phyloP scores from a whole-genome alignment of 2,888 invertebrate genomes.

The Conomelus anceps region DNA sequence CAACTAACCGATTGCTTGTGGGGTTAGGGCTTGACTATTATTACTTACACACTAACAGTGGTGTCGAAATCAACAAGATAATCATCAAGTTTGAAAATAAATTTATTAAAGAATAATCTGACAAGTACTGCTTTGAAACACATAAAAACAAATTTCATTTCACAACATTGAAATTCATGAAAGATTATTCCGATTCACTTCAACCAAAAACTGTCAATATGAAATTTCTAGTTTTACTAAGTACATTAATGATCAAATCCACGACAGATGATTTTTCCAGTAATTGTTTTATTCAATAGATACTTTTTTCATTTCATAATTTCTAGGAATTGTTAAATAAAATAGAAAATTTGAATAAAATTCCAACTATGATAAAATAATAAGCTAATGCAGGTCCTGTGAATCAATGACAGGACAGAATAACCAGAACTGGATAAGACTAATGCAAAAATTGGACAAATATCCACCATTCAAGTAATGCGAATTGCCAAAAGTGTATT shows the following conservation, averaged over 20 bases:
- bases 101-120: neutral
- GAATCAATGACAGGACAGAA: neutral
- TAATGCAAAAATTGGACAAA: neutral
- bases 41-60: neutral
- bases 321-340: neutral
- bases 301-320: neutral
- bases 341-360: neutral
- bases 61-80: neutral
- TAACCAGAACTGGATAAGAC: neutral
- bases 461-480: neutral
- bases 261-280: neutral
- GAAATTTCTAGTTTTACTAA: neutral
- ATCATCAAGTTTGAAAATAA: neutral
- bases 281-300: neutral
- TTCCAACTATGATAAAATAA: neutral
- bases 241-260: neutral
- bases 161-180: neutral
- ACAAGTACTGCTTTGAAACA: neutral
- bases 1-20: too few species aligned
- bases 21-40: too few species aligned
- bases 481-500: neutral
- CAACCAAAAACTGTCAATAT: neutral
- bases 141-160: too few species aligned
- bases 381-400: neutral
- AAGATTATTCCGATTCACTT: neutral